These are phyloP conservation scores for Nanorana parkeri DNA, from an alignment of 2,113 vertebrate genomes.

Conservation along the genomic window DNA sequence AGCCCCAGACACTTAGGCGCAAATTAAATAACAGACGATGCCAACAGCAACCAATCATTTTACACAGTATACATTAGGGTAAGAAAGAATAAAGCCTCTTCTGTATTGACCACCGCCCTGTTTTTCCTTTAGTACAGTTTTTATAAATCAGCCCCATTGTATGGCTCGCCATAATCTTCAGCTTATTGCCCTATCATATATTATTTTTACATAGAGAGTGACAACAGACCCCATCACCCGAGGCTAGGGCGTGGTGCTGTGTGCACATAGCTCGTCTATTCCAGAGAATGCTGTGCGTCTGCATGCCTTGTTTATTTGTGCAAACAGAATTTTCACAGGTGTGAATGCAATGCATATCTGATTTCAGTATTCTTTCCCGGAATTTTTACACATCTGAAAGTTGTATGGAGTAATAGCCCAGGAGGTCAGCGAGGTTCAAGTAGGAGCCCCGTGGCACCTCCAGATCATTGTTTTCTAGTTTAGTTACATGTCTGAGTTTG, in stretches of 20 bases:
- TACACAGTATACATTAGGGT: too few relatives aligned
- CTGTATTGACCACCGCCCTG: too few relatives aligned
- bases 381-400: not conserved
- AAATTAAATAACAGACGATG: too few relatives aligned
- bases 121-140: too few relatives aligned
- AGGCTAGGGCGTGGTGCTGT: slow-evolving; percentile 14
- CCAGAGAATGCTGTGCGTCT: slow-evolving; percentile 11
- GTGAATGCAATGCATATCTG: not conserved
- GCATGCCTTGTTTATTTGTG: slow-evolving; percentile 7
- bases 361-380: not conserved
- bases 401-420: not conserved
- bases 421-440: not conserved
- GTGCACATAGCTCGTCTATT: slow-evolving; percentile 1
- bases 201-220: not conserved
- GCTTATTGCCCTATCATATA: too few relatives aligned
- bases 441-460: not conserved
- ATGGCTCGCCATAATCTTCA: too few relatives aligned
- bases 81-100: too few relatives aligned
- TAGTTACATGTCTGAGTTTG: not conserved
- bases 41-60: too few relatives aligned
- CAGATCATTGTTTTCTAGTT: not conserved
- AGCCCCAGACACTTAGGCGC: too few relatives aligned
- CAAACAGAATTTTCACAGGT: not conserved
- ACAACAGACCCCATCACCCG: not conserved
- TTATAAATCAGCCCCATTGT: too few relatives aligned